phyloP scores from a whole-genome alignment of 2,113 vertebrate species.

The Rhynchomys soricoides region DNA sequence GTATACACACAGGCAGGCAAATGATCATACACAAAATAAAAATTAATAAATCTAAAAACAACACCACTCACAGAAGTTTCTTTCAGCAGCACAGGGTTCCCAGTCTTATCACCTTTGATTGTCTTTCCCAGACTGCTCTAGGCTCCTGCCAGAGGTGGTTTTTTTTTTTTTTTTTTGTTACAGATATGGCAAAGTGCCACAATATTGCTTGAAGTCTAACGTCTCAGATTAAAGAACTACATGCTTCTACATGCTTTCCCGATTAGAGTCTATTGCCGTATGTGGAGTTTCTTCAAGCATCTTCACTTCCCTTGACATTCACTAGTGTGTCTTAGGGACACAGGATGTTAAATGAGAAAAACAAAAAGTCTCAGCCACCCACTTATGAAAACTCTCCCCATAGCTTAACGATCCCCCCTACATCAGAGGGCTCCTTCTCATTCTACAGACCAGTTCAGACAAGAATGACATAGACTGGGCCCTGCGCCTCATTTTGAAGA shows the following conservation, averaged over 20 bases:
- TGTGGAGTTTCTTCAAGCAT: neutral
- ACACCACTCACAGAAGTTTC: neutral
- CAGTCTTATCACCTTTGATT: neutral
- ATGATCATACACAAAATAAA: neutral
- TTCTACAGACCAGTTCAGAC: neutral
- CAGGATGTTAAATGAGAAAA: constrained; percentile 3
- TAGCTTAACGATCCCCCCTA: neutral
- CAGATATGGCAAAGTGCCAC: neutral
- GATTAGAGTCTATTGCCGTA: neutral
- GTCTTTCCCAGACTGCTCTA: neutral
- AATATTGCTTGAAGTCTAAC: neutral
- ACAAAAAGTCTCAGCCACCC: neutral
- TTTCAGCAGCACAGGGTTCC: neutral
- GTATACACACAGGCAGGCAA: neutral
- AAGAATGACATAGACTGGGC: neutral
- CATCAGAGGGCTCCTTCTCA: neutral
- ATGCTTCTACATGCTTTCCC: neutral
- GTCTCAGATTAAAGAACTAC: neutral
- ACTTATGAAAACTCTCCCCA: neutral
- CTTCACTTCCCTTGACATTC: neutral
- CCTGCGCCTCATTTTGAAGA: neutral
- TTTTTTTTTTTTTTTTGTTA: neutral
- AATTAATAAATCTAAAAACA: neutral
- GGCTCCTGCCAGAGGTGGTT: neutral
- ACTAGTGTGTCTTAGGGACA: neutral